Percentiles rank a stretch among this genome's conserved stretches.
phyloP scores from a whole-genome alignment of 2,797 vertebrate species.

The Macroramphosus scolopax region DNA sequence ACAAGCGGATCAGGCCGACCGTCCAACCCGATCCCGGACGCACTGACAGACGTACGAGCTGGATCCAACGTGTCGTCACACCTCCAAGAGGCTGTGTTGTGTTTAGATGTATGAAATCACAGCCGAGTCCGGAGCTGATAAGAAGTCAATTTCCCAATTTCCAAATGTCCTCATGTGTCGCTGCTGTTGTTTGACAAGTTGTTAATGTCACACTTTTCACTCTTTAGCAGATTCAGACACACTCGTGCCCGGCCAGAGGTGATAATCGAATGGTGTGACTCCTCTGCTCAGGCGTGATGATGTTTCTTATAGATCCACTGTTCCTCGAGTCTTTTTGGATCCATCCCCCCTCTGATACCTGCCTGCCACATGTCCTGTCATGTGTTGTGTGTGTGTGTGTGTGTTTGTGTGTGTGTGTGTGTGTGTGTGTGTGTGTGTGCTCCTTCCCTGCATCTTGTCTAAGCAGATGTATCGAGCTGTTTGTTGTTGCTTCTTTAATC shows the following conservation, averaged over 20 bases:
- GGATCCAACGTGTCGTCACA: no score
- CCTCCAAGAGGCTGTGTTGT: no score
- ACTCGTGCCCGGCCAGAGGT: conserved; percentile 9
- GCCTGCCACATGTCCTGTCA: not conserved
- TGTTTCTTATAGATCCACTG: conserved; percentile 34
- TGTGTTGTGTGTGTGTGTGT: not conserved
- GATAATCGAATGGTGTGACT: conserved; percentile 28
- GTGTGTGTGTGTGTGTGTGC: not conserved
- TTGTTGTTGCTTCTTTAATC: not conserved
- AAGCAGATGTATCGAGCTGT: not conserved
- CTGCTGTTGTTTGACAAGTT: not conserved
- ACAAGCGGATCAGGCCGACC: no score
- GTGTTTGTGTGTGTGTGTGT: conserved; percentile 5
- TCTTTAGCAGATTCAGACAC: no score
- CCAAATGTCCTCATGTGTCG: not conserved
- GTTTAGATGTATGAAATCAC: no score
- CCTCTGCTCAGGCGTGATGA: conserved; percentile 6
- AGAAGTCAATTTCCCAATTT: no score
- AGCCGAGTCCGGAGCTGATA: no score
- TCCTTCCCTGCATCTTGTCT: not conserved
- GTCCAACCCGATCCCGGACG: no score
- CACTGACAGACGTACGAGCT: no score
- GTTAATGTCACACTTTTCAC: not conserved
- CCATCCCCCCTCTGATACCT: conserved; percentile 11
- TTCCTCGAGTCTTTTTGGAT: conserved; percentile 24